These are phyloP conservation scores for Andrena trimmerana DNA, from an alignment of 2,888 invertebrate species.

Conservation along the genomic window DNA sequence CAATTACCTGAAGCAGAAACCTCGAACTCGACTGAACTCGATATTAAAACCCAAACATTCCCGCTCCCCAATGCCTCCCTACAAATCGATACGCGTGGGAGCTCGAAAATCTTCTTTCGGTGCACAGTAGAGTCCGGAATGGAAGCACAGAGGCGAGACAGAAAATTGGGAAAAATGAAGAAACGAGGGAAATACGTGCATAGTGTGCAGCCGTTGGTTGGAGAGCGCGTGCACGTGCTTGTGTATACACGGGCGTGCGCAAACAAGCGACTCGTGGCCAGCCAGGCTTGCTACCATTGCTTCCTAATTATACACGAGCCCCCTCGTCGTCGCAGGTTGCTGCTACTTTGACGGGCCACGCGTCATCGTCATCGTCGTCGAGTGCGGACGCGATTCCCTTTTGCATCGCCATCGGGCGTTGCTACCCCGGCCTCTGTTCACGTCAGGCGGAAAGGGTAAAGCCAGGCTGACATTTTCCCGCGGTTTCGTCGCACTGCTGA, in stretches of 20 bases:
- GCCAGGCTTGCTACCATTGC: constrained; percentile 38
- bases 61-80: not conserved
- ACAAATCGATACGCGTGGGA: not conserved
- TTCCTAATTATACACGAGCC: constrained; percentile 55
- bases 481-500: constrained; percentile 13
- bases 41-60: not conserved
- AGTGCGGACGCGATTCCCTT: constrained; percentile 31
- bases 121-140: not conserved
- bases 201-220: not conserved
- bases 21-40: not conserved
- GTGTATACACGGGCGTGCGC: constrained; percentile 22
- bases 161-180: not conserved
- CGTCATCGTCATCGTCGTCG: constrained; percentile 42
- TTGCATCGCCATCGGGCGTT: constrained; percentile 48
- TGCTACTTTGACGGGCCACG: constrained; percentile 56
- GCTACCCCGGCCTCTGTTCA: not conserved
- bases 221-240: constrained; percentile 31
- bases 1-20: too few species aligned
- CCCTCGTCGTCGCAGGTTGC: constrained; percentile 42
- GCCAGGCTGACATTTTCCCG: constrained; percentile 25
- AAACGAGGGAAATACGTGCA: too few species aligned
- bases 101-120: not conserved
- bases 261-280: constrained; percentile 24
- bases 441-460: constrained; percentile 3
- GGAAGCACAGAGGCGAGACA: not conserved